Evolutionary conservation across 2,888 invertebrate species (phyloP).

Genomic region (Dendrolimus pini): DNA sequence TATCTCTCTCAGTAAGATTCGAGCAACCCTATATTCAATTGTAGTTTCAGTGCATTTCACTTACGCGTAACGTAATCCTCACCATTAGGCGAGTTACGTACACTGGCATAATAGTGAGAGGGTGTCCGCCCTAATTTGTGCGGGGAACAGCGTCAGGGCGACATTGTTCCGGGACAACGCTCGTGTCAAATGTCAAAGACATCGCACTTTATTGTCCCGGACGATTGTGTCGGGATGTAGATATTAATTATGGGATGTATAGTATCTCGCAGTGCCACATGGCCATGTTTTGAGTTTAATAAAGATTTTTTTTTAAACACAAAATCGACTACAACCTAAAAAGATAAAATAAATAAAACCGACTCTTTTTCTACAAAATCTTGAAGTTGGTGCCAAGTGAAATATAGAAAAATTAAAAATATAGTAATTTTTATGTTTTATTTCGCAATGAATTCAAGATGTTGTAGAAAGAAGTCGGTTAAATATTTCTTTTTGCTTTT

Average conservation of each 20-base stretch:
- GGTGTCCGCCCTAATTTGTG: slow-evolving; percentile 63
- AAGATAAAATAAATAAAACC: no score
- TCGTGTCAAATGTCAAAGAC: slow-evolving; percentile 53
- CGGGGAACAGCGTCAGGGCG: slow-evolving; percentile 37
- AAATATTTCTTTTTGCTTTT: no score
- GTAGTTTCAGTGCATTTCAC: slow-evolving; percentile 41
- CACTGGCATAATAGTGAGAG: slow-evolving; percentile 57
- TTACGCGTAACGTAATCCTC: slow-evolving; percentile 60
- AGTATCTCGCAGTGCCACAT: no score
- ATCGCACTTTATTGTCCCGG: slow-evolving; percentile 7
- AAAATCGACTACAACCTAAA: no score
- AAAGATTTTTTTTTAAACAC: no score
- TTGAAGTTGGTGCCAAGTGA: no score
- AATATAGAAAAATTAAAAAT: no score
- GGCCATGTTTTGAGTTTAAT: no score
- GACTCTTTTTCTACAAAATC: no score
- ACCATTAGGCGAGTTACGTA: slow-evolving; percentile 57
- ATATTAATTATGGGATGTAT: neutral
- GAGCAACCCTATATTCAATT: slow-evolving; percentile 34
- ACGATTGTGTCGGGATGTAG: neutral
- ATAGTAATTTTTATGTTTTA: no score
- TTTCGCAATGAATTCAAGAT: no score
- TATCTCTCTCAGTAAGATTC: neutral
- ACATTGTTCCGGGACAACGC: slow-evolving; percentile 39
- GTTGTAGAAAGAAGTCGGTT: no score